Evolutionary conservation across 1,140 invertebrate genomes (phyloP), one percentile per base, ranked within the genome.

Genomic region (Bombus difficillimus): DNA sequence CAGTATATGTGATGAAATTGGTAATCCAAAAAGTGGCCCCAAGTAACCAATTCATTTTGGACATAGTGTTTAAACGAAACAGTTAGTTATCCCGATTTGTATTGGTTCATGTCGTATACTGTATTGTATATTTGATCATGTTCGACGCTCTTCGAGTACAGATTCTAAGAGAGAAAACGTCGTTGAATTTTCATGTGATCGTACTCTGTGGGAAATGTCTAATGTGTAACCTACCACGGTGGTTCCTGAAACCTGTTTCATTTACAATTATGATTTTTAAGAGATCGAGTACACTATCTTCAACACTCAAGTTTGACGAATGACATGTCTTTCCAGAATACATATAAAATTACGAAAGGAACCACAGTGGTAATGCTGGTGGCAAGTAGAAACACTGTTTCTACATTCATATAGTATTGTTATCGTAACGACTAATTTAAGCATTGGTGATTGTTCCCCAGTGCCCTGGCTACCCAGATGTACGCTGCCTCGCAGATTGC

Each of bases 391-490:
- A 73, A 90, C 81, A 82, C 64, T 79, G 68, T 90, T 88, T 89
- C 86, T 87, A 87, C 47, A 83, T 72, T 77, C 76, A 62, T 62
- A 62, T 88, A 88, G 86, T 88, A 89, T 91, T 89, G 84, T 91
- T 91, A 92, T 91, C 89, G 92, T 92, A 92, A 94, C 91, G 92
- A 95, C 93, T 95, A 95, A 95, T 92, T 94, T 93, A 95, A 95
- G 94, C 94, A 95, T 95, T 95, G 95, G 94, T 95, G 95, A 95
- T 95, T 95, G 94, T 95, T 97, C 96, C 97, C 97, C 97, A 98
- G 98, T 98, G 98, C 98, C 97, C 98, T 98, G 97, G 98, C 98
- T 97, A 97, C 97, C 96, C 98, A 98, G 97, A 98, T 98, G 97
- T 97, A 97, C 96, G 97, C 97, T 96, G 97, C 97, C 96, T 97